These are phyloP conservation scores for Plotosus lineatus DNA, from an alignment of 2,113 vertebrate genomes.

Conservation along the genomic window DNA sequence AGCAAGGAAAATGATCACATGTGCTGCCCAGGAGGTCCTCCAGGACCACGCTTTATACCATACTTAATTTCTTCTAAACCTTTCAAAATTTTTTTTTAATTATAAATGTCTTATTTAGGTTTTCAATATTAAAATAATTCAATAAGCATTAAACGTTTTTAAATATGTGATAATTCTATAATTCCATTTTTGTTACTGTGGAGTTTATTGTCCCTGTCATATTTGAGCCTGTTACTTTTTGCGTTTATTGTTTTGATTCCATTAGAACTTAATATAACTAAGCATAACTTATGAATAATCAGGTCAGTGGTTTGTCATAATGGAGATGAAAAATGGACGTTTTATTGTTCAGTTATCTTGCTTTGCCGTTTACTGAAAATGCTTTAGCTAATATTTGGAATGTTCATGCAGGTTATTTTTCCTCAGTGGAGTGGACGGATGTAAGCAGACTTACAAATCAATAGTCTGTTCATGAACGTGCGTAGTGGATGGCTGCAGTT, in stretches of 20 bases:
- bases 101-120: background rate
- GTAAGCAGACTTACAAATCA: background rate
- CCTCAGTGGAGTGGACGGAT: background rate
- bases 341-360: background rate
- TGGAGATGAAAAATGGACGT: too few species aligned
- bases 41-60: too few species aligned
- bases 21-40: too few species aligned
- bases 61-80: background rate
- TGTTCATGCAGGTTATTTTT: conserved; percentile 1
- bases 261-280: conserved; percentile 27
- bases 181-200: background rate
- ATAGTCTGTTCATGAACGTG: conserved; percentile 16
- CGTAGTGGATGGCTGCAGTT: background rate
- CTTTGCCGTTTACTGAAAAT: background rate
- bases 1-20: too few species aligned
- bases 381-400: conserved; percentile 8
- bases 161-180: conserved; percentile 3
- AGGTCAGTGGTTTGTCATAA: background rate
- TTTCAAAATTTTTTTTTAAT: background rate
- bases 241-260: background rate
- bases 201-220: background rate
- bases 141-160: conserved; percentile 36
- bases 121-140: background rate
- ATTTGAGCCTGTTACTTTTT: conserved; percentile 1
- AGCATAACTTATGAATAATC: conserved; percentile 30